These are phyloP conservation scores for Paragorgia papillata DNA, from an alignment of 92 coral and sea anemone genomes.

Conservation along the genomic window DNA sequence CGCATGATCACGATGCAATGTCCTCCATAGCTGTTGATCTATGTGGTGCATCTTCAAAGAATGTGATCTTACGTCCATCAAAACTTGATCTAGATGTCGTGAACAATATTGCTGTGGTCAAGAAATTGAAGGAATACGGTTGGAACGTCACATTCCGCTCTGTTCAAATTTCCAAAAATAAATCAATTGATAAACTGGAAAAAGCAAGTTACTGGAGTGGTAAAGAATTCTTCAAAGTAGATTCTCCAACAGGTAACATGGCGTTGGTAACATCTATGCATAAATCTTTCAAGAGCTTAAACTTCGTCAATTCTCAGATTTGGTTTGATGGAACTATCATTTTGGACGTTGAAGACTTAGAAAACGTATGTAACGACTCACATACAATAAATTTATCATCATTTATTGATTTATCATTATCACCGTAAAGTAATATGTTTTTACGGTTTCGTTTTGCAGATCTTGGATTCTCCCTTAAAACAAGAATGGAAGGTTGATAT, in stretches of 20 bases:
- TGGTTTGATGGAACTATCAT: slow-evolving; percentile 15
- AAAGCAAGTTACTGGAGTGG: slow-evolving; percentile 15
- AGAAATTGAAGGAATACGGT: background rate
- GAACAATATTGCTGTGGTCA: background rate
- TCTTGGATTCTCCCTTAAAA: slow-evolving; percentile 17
- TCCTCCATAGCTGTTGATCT: slow-evolving; percentile 60
- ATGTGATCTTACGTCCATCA: slow-evolving; percentile 8
- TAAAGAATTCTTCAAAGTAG: background rate
- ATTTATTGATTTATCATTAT: no score
- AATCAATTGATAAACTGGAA: background rate
- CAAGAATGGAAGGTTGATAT: slow-evolving; percentile 26
- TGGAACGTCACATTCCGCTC: background rate
- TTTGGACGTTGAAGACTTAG: background rate
- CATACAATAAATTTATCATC: no score
- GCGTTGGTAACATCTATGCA: background rate
- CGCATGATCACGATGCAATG: slow-evolving; percentile 20
- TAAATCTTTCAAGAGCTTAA: background rate
- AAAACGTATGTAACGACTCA: background rate
- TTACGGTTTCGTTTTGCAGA: background rate
- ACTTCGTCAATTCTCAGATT: background rate
- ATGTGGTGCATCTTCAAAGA: slow-evolving; percentile 37
- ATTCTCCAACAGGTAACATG: background rate
- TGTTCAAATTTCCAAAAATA: slow-evolving; percentile 8
- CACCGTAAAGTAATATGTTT: background rate
- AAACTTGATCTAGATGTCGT: background rate